These are phyloP conservation scores for Sitta carolinensis DNA, from an alignment of 2,797 vertebrate genomes.

Conservation along the genomic window DNA sequence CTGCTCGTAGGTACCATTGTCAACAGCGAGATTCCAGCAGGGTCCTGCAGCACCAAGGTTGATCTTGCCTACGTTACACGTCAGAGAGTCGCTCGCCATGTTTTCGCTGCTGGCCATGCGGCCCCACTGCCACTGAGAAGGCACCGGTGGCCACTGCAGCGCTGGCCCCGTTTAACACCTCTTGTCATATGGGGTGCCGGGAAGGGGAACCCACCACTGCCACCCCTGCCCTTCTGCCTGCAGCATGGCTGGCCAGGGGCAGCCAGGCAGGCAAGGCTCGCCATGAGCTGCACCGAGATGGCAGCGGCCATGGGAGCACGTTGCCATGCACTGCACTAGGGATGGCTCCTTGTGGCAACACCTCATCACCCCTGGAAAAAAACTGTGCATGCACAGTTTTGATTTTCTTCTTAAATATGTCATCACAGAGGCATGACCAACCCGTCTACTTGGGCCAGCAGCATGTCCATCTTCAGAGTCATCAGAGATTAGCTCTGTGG, in stretches of 20 bases:
- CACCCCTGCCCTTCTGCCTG: no score
- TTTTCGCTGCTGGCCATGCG: no score
- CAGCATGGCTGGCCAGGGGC: neutral
- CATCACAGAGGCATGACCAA: neutral
- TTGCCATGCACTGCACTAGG: rapidly evolving
- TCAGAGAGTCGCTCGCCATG: rapidly evolving
- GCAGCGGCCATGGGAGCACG: neutral
- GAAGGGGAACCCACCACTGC: neutral
- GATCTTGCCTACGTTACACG: rapidly evolving
- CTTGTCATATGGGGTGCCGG: rapidly evolving
- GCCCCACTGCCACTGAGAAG: rapidly evolving
- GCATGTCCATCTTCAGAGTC: neutral
- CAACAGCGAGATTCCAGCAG: neutral
- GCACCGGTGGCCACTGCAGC: rapidly evolving
- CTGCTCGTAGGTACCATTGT: neutral
- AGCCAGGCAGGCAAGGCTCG: neutral
- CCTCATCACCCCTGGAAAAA: neutral
- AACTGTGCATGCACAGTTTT: rapidly evolving
- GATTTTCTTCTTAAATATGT: neutral
- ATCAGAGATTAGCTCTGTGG: neutral
- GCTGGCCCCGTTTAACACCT: neutral
- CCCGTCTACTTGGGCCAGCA: neutral
- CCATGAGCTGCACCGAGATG: rapidly evolving
- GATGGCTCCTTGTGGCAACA: neutral
- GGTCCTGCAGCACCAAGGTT: rapidly evolving